Evolutionary conservation across 2,888 invertebrate genomes (phyloP).

Genomic region (Eudemis profundana): DNA sequence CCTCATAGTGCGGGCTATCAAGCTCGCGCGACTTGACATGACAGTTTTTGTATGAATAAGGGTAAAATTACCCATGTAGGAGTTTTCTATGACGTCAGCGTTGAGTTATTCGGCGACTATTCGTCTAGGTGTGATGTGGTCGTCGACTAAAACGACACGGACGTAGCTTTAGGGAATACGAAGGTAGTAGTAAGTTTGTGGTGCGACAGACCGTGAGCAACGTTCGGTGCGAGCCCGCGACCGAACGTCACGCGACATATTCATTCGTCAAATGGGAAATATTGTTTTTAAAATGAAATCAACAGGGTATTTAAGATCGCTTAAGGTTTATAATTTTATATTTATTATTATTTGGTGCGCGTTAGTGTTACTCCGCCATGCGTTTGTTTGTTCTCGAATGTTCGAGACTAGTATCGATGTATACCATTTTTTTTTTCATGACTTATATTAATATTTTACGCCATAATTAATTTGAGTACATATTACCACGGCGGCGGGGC

Average conservation of each 20-base stretch:
- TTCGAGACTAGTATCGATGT: conserved; percentile 28
- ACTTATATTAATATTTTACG: conserved; percentile 38
- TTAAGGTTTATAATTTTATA: conserved; percentile 83
- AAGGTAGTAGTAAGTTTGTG: conserved; percentile 1
- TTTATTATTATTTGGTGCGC: conserved; percentile 72
- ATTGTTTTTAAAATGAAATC: conserved; percentile 73
- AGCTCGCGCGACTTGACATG: conserved; percentile 2
- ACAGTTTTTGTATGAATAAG: conserved; percentile 18
- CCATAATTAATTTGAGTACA: conserved; percentile 43
- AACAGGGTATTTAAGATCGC: conserved; percentile 85
- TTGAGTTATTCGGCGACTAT: neutral
- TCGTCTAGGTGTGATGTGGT: neutral
- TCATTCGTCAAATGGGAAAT: conserved; percentile 39
- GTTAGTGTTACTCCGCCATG: conserved; percentile 63
- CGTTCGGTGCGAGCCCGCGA: neutral
- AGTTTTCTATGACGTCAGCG: neutral
- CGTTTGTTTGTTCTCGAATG: conserved; percentile 51
- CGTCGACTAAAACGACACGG: neutral
- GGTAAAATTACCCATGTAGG: neutral
- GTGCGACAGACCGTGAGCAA: neutral
- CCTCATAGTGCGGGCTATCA: neutral
- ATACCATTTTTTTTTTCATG: conserved; percentile 33
- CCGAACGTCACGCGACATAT: conserved; percentile 20
- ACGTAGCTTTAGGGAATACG: neutral
- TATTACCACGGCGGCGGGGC: conserved; percentile 26